Evolutionary conservation across 1,140 invertebrate species (phyloP).

Genomic region (Bradysia coprophila): DNA sequence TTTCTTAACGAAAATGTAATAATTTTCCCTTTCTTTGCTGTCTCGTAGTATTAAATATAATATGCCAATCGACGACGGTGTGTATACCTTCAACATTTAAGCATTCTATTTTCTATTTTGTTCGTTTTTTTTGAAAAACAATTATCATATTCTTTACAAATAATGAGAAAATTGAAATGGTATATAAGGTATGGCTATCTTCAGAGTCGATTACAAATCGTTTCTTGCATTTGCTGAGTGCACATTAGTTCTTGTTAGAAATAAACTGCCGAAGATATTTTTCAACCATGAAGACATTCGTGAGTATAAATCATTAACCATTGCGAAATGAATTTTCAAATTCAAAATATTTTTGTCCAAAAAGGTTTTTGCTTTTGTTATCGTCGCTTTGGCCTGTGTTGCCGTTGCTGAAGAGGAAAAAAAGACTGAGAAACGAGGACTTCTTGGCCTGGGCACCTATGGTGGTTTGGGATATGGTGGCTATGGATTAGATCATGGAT

Average conservation of each 20-base stretch:
- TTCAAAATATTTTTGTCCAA: too few relatives aligned
- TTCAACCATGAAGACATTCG: too few relatives aligned
- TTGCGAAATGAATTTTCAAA: too few relatives aligned
- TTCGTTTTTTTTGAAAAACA: background rate
- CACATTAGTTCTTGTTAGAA: too few relatives aligned
- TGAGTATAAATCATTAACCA: too few relatives aligned
- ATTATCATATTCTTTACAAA: background rate
- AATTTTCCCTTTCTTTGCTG: background rate
- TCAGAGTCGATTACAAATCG: background rate
- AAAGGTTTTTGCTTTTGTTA: too few relatives aligned
- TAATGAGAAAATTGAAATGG: background rate
- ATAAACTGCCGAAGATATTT: too few relatives aligned
- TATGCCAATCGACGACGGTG: background rate
- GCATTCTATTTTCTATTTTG: too few relatives aligned
- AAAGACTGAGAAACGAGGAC: conserved; percentile 3
- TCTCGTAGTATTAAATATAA: background rate
- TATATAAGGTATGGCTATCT: background rate
- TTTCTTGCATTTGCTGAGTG: background rate
- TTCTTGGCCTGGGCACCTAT: conserved; percentile 2
- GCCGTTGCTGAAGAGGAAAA: conserved; percentile 2
- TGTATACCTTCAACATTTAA: too few relatives aligned
- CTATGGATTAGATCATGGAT: background rate
- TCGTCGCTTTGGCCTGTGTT: background rate
- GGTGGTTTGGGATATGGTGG: background rate
- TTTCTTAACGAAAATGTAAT: too few relatives aligned